These are phyloP conservation scores for Xenopus tropicalis DNA, from an alignment of 2,113 vertebrate genomes.

Conservation along the genomic window UCB_Xtro_10.0 CM004450.2:48714001-48714500, in stretches of 20 bases:
- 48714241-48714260: background rate
- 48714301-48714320: background rate
- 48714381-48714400: too few species aligned
- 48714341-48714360: too few species aligned
- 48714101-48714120: background rate
- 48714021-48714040: constrained; percentile 94
- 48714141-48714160: background rate
- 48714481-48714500: too few species aligned
- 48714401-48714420: too few species aligned
- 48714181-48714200: background rate
- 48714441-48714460: too few species aligned
- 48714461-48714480: too few species aligned
- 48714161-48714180: background rate
- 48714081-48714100: constrained; percentile 78
- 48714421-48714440: too few species aligned
- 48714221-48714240: background rate
- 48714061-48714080: constrained; percentile 92
- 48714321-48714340: too few species aligned
- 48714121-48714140: background rate
- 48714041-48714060: constrained; percentile 96
- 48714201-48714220: background rate
- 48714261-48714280: background rate
- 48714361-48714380: too few species aligned
- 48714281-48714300: background rate
- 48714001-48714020: constrained; percentile 98